These are phyloP conservation scores for Phoenicopterus ruber DNA, from an alignment of 2,113 vertebrate species.

Conservation along the genomic window DNA sequence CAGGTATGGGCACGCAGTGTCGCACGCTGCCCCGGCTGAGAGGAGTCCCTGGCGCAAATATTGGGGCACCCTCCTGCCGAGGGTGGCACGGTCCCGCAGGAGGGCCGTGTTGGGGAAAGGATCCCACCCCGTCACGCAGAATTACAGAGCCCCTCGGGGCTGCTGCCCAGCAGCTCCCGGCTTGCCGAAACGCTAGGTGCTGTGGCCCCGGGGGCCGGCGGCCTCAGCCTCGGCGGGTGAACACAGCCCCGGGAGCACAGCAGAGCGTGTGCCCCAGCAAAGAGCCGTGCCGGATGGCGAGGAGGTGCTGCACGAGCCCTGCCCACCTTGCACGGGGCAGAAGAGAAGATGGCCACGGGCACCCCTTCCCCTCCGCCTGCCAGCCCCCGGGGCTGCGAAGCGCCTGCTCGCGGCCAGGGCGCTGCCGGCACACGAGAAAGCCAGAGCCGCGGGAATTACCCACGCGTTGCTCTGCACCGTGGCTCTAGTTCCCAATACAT, in stretches of 20 bases:
- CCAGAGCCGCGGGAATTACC: not conserved
- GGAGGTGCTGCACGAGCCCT: not conserved
- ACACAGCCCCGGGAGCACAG: not conserved
- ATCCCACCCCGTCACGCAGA: not conserved
- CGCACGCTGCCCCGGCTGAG: rapidly evolving
- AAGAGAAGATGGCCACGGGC: not conserved
- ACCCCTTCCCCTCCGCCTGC: not conserved
- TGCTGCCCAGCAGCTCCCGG: not conserved
- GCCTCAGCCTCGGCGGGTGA: not conserved
- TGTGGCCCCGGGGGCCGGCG: not conserved
- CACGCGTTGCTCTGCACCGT: not conserved
- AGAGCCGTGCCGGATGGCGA: not conserved
- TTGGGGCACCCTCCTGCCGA: rapidly evolving
- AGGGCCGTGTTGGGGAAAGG: not conserved
- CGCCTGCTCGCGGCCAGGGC: not conserved
- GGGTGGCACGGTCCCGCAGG: rapidly evolving
- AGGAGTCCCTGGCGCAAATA: not conserved
- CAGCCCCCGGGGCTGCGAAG: not conserved
- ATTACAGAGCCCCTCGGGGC: rapidly evolving
- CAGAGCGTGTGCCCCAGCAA: rapidly evolving
- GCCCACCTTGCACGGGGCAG: not conserved
- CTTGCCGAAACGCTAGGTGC: not conserved
- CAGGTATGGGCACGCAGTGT: rapidly evolving
- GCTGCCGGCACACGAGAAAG: not conserved
- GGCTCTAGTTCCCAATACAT: not conserved